These are phyloP conservation scores for Spea bombifrons DNA, from an alignment of 2,113 vertebrate species.

Conservation along the genomic window DNA sequence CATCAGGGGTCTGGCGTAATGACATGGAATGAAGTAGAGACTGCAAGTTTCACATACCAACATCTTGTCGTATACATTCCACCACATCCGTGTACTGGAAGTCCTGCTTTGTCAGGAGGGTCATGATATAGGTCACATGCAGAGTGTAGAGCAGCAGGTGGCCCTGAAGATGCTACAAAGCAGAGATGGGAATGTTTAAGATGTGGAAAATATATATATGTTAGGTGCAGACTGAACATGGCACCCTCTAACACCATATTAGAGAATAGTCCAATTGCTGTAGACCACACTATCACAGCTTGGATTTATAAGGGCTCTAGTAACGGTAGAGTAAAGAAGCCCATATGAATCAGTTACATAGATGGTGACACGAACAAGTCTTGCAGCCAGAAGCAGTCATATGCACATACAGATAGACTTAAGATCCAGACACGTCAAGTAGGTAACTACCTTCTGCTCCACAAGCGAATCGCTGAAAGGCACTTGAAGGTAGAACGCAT, in stretches of 20 bases:
- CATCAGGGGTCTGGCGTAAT: not conserved
- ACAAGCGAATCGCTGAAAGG: constrained; percentile 41
- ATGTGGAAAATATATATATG: not conserved
- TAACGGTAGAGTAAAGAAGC: too few species aligned
- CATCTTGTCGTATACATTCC: constrained; percentile 36
- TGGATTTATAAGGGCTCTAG: too few species aligned
- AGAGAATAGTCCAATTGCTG: too few species aligned
- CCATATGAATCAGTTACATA: too few species aligned
- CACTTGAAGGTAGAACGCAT: constrained; percentile 34
- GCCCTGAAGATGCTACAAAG: constrained; percentile 38
- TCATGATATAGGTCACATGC: constrained; percentile 31
- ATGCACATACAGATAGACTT: too few species aligned
- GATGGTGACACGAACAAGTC: too few species aligned
- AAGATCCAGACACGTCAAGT: too few species aligned
- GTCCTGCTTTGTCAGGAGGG: constrained; percentile 14
- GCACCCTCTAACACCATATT: too few species aligned
- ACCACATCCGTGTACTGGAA: constrained; percentile 29
- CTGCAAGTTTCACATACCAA: constrained; percentile 32
- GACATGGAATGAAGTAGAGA: not conserved
- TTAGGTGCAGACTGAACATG: too few species aligned
- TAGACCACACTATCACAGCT: too few species aligned
- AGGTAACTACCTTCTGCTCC: constrained; percentile 30
- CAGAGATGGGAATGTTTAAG: not conserved
- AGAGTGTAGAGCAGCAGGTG: constrained; percentile 37
- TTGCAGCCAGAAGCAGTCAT: too few species aligned